Percentiles rank a stretch among this genome's conserved stretches.
Conservation (phyloP, 1,140 invertebrate genomes). For the Pseudomyrmex gracilis region DNA sequence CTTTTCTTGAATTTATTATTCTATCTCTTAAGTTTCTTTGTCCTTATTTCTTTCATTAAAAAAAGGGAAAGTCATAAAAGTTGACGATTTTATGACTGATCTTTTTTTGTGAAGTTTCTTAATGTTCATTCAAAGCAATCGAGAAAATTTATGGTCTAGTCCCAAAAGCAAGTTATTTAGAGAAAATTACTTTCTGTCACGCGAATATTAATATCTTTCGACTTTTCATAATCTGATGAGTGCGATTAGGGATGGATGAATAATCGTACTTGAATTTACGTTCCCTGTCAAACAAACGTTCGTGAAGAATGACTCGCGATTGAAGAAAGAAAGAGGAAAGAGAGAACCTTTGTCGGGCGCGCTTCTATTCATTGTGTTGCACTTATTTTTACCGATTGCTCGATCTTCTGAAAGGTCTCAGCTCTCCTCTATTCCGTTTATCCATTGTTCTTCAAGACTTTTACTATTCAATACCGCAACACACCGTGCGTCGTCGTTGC, state of each 20-base stretch:
- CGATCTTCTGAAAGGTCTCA: constrained; percentile 81
- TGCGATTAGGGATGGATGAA: constrained; percentile 74
- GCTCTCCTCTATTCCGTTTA: constrained; percentile 75
- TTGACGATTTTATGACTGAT: too few species aligned
- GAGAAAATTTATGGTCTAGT: too few species aligned
- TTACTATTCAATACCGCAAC: constrained; percentile 76
- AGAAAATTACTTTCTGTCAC: too few species aligned
- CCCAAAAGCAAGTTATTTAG: too few species aligned
- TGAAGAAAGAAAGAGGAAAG: constrained; percentile 45
- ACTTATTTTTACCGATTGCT: constrained; percentile 76
- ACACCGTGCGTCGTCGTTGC: constrained; percentile 49
- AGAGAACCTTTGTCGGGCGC: constrained; percentile 59
- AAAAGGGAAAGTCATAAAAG: too few species aligned
- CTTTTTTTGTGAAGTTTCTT: too few species aligned
- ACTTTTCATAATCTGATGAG: constrained; percentile 74
- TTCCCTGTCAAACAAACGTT: constrained; percentile 48
- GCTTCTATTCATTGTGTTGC: constrained; percentile 74
- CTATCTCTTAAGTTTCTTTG: too few species aligned
- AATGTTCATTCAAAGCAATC: too few species aligned
- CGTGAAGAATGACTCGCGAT: constrained; percentile 42
- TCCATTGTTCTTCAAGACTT: constrained; percentile 82
- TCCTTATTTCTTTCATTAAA: too few species aligned
- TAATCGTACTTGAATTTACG: constrained; percentile 44
- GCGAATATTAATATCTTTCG: constrained; percentile 71
- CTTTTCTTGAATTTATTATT: too few species aligned